Percentiles rank a stretch among this genome's conserved stretches.
Evolutionary conservation across 2,113 vertebrate species (phyloP).

Genomic region (Pollimyrus isidori): DNA sequence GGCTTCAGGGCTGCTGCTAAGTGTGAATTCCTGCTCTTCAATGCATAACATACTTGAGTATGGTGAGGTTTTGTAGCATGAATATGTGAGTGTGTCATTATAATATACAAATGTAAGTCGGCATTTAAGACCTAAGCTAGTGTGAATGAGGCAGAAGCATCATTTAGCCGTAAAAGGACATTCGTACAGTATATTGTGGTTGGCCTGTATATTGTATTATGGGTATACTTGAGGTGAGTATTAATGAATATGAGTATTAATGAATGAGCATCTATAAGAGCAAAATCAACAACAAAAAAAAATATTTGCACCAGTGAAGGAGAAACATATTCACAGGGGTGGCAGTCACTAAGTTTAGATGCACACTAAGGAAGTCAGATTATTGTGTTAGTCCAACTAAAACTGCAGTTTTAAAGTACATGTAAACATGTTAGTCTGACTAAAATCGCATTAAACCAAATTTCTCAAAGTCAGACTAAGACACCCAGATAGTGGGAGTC

Average conservation of each 20-base stretch:
- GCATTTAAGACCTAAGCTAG: background rate
- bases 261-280: background rate
- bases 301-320: background rate
- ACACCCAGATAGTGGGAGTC: too few species aligned
- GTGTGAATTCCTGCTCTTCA: background rate
- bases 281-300: background rate
- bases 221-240: background rate
- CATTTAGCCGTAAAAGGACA: background rate
- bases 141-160: background rate
- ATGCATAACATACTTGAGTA: background rate
- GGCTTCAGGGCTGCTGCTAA: background rate
- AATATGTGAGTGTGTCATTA: background rate
- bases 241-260: background rate
- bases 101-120: background rate
- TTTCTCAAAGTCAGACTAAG: too few species aligned
- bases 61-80: background rate
- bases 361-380: too few species aligned
- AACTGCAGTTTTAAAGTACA: too few species aligned
- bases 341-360: too few species aligned
- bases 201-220: background rate
- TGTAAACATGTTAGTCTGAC: too few species aligned
- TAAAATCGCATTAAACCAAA: too few species aligned
- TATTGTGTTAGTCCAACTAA: too few species aligned
- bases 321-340: background rate
- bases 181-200: background rate